Evolutionary conservation across 2,113 vertebrate genomes (phyloP).

Genomic region (Carassius carassius): DNA sequence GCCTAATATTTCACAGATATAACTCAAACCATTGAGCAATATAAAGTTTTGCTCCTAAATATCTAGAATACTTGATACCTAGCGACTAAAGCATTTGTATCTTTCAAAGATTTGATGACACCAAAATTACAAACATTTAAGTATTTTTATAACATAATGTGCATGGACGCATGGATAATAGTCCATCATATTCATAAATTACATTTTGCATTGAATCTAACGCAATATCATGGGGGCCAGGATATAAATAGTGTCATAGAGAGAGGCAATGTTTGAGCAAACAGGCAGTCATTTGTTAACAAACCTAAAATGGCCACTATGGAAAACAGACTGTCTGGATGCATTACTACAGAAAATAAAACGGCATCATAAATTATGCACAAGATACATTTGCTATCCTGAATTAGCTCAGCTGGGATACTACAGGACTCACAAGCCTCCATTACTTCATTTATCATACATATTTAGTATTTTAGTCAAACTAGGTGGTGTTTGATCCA

Average conservation of each 20-base stretch:
- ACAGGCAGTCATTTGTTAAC: not conserved
- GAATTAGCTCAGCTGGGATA: conserved; percentile 19
- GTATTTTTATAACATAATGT: too few species aligned
- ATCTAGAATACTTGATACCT: too few species aligned
- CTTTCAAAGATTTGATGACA: too few species aligned
- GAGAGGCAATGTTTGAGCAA: not conserved
- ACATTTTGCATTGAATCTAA: too few species aligned
- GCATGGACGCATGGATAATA: too few species aligned
- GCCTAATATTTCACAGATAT: too few species aligned
- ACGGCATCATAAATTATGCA: conserved; percentile 15
- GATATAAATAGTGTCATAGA: not conserved
- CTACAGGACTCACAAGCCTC: not conserved
- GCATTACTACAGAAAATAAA: conserved; percentile 3
- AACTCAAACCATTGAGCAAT: too few species aligned
- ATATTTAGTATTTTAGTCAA: not conserved
- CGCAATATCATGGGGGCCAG: too few species aligned
- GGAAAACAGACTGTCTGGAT: conserved; percentile 8
- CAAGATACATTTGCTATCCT: conserved; percentile 4
- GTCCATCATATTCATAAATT: too few species aligned
- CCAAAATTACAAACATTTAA: too few species aligned
- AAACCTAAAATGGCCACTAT: not conserved
- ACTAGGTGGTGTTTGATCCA: not conserved
- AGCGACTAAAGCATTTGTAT: too few species aligned
- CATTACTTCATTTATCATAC: conserved; percentile 9
- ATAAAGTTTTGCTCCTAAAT: too few species aligned